Evolutionary conservation across 2,888 invertebrate genomes (phyloP).

Genomic region (Siphlonurus alternatus): DNA sequence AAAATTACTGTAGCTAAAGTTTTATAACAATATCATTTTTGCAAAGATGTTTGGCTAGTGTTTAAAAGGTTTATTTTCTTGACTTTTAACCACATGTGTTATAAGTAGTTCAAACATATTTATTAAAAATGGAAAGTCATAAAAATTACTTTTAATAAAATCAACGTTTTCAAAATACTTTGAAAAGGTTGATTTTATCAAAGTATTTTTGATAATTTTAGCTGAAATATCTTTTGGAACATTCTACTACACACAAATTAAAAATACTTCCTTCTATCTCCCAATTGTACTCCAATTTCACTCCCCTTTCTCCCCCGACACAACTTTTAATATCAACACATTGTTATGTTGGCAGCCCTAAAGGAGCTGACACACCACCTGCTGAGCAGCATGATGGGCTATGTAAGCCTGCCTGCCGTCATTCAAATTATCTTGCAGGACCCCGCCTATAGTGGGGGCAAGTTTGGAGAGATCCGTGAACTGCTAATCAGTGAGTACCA

Average conservation of each 20-base stretch:
- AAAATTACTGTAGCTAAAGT: no score
- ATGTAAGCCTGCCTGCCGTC: constrained; percentile 33
- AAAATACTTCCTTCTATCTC: no score
- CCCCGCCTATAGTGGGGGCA: constrained; percentile 33
- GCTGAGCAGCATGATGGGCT: constrained; percentile 34
- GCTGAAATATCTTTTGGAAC: not conserved
- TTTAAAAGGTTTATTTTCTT: no score
- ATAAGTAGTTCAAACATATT: no score
- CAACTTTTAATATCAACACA: not conserved
- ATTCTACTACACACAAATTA: not conserved
- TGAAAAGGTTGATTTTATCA: not conserved
- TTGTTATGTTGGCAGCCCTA: constrained; percentile 21
- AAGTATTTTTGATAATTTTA: not conserved
- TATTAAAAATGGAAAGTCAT: no score
- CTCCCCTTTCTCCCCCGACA: no score
- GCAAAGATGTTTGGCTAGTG: no score
- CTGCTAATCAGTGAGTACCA: constrained; percentile 28
- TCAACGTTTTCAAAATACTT: no score
- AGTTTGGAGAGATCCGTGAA: constrained; percentile 34
- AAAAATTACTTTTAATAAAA: no score
- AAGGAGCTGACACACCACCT: constrained; percentile 31
- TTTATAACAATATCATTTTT: no score
- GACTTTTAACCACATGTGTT: no score
- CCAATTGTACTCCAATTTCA: no score
- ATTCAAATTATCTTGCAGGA: constrained; percentile 29